Conservation (phyloP, 2,888 invertebrate genomes). For the Philonicus albiceps region DNA sequence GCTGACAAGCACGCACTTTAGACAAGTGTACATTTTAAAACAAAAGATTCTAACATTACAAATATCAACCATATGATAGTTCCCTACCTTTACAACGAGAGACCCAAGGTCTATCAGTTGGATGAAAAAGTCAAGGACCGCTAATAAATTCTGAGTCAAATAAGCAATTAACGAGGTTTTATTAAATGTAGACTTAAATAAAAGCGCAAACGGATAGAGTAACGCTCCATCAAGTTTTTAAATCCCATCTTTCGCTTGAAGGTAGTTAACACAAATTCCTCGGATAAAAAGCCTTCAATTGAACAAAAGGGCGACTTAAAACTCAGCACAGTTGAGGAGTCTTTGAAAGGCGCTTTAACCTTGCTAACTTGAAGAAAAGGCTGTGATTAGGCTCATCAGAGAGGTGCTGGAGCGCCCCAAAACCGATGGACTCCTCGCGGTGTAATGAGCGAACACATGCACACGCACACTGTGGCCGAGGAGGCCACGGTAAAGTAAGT, state of each 20-base stretch:
- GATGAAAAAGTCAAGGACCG: conserved; percentile 7
- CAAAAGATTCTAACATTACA: too few species aligned
- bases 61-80: not conserved
- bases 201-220: not conserved
- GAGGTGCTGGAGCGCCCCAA: not conserved
- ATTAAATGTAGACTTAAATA: conserved; percentile 31
- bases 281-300: conserved; percentile 4
- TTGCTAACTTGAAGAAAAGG: conserved; percentile 30
- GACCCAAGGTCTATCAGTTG: not conserved
- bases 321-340: conserved; percentile 4
- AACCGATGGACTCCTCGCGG: not conserved
- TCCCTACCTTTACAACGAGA: too few species aligned
- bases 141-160: not conserved
- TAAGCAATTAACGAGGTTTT: conserved; percentile 11
- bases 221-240: not conserved
- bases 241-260: not conserved
- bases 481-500: not conserved
- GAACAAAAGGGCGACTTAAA: conserved; percentile 14
- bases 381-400: conserved; percentile 34
- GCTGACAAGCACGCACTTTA: too few species aligned
- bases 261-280: conserved; percentile 24
- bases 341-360: conserved; percentile 33
- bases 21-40: too few species aligned
- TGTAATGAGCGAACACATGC: conserved; percentile 30
- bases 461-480: not conserved